Conservation (phyloP, 2,888 invertebrate species). For the Gisinianus flammeolus region DNA sequence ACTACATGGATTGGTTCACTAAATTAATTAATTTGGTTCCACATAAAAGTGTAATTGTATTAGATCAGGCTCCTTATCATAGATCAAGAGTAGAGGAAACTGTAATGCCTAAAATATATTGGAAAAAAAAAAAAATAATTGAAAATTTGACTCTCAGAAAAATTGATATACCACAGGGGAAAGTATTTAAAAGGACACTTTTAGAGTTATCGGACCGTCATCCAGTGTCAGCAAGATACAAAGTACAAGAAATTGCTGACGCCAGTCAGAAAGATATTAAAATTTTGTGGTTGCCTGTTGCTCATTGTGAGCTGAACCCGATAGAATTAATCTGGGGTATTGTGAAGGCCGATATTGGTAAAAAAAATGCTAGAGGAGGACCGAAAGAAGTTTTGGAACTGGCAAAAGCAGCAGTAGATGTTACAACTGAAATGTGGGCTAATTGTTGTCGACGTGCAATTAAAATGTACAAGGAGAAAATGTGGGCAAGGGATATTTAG, state of each 20-base stretch:
- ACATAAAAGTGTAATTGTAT: conserved; percentile 21
- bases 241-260: conserved; percentile 5
- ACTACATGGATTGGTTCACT: conserved; percentile 17
- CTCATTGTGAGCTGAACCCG: conserved; percentile 24
- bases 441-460: neutral
- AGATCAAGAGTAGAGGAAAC: neutral
- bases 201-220: neutral
- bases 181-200: neutral
- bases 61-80: conserved; percentile 41
- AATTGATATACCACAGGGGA: neutral
- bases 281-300: conserved; percentile 10
- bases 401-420: neutral
- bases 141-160: neutral
- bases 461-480: neutral
- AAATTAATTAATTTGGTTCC: conserved; percentile 8
- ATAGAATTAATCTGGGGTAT: conserved; percentile 9
- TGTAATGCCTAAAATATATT: conserved; percentile 1
- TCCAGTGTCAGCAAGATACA: neutral
- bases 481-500: conserved; percentile 13
- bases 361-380: neutral
- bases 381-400: neutral
- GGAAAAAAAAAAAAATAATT: neutral
- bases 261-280: neutral
- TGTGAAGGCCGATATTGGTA: neutral
- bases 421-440: conserved; percentile 4